Conservation (phyloP, 2,888 invertebrate species). For the Pyrochroa serraticornis region DNA sequence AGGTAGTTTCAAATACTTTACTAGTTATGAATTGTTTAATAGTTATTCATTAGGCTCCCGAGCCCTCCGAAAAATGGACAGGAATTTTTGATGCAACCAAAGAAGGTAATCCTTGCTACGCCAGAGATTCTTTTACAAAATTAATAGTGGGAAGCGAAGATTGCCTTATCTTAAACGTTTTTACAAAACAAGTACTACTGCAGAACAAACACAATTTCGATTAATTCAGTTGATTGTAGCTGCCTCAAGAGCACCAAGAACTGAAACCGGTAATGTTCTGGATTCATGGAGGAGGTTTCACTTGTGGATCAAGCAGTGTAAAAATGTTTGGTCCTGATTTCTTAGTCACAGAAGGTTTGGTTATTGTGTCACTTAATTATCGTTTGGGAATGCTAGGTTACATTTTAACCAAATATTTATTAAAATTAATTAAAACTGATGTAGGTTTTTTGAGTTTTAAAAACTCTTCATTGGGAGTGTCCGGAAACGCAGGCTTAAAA, state of each 20-base stretch:
- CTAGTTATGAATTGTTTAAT: no score
- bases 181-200: slow-evolving; percentile 27
- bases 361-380: slow-evolving; percentile 59
- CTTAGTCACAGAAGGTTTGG: slow-evolving; percentile 58
- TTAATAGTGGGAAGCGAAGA: slow-evolving; percentile 40
- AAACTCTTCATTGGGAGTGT: slow-evolving; percentile 57
- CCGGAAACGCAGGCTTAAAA: slow-evolving; percentile 63
- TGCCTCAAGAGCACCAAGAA: no score
- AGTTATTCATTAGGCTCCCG: background rate
- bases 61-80: background rate
- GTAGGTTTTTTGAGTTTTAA: slow-evolving; percentile 59
- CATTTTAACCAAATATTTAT: background rate
- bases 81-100: slow-evolving; percentile 39
- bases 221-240: background rate
- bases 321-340: slow-evolving; percentile 56
- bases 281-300: slow-evolving; percentile 61
- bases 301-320: slow-evolving; percentile 55
- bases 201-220: background rate
- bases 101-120: slow-evolving; percentile 38
- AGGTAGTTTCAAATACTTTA: no score
- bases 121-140: slow-evolving; percentile 30
- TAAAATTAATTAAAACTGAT: slow-evolving; percentile 7
- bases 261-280: slow-evolving; percentile 56
- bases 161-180: slow-evolving; percentile 47
- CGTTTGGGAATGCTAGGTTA: slow-evolving; percentile 52